A percentile compares a stretch with the other conserved stretches of the same genome.
phyloP scores from a whole-genome alignment of 1,140 invertebrate genomes.

The Orchesella cincta region DNA sequence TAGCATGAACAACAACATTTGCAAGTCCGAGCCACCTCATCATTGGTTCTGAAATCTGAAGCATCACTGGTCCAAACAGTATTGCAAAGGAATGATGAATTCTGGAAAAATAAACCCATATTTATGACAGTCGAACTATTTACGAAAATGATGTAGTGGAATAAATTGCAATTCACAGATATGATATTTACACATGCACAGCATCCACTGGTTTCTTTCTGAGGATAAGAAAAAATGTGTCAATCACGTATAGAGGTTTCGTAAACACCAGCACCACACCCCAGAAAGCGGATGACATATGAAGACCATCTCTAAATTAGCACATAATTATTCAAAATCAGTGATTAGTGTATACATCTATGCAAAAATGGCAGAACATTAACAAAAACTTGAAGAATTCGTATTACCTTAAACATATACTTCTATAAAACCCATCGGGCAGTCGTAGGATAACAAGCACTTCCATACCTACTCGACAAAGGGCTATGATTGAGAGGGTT shows the following conservation, averaged over 20 bases:
- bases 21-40: slow-evolving; percentile 5
- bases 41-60: background rate
- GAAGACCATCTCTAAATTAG: background rate
- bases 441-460: background rate
- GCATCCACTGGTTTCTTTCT: slow-evolving; percentile 11
- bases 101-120: background rate
- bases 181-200: background rate
- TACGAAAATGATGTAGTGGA: no score
- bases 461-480: background rate
- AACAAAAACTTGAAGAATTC: background rate
- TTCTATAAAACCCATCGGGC: background rate
- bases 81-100: background rate
- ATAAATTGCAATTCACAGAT: no score
- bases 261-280: background rate
- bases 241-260: background rate
- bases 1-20: background rate
- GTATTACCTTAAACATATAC: background rate
- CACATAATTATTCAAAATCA: no score
- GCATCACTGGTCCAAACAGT: background rate
- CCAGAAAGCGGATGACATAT: background rate
- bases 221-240: background rate
- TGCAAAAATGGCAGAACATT: background rate
- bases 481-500: background rate
- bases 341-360: no score
- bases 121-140: no score